Evolutionary conservation across 2,888 invertebrate species (phyloP).

Genomic region (Chamaedrilus cognettii): DNA sequence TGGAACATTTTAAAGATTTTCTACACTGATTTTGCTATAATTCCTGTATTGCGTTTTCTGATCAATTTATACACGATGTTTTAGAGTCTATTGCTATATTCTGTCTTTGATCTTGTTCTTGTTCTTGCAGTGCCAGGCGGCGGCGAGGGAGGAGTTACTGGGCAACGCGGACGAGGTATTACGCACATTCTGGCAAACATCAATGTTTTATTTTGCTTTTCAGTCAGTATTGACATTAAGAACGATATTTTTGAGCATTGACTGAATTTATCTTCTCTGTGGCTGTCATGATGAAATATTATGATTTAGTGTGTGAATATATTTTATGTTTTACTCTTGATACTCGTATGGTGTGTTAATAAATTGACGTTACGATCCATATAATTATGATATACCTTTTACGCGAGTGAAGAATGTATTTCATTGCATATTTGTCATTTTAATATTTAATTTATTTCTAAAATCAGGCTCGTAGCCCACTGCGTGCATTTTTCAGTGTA

Average conservation of each 20-base stretch:
- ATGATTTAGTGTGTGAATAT: too few species aligned
- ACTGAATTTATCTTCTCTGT: not conserved
- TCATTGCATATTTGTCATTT: too few species aligned
- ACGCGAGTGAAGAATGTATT: too few species aligned
- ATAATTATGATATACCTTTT: too few species aligned
- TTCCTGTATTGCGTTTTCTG: not conserved
- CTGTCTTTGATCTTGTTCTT: not conserved
- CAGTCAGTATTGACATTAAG: not conserved
- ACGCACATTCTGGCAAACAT: not conserved
- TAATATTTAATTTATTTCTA: too few species aligned
- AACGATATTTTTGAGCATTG: too few species aligned
- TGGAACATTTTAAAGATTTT: not conserved
- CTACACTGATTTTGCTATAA: not conserved
- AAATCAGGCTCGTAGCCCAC: too few species aligned
- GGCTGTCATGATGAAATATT: too few species aligned
- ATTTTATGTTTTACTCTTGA: not conserved
- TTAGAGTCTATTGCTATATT: not conserved
- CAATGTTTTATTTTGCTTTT: not conserved
- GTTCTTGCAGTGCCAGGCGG: slow-evolving; percentile 85
- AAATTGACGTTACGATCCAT: too few species aligned
- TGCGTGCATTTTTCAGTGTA: not conserved
- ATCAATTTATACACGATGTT: not conserved
- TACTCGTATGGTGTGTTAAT: not conserved
- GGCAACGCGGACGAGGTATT: slow-evolving; percentile 72
- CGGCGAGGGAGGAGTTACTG: slow-evolving; percentile 95